phyloP scores from a whole-genome alignment of 2,797 vertebrate genomes.

The Lithobates pipiens region DNA sequence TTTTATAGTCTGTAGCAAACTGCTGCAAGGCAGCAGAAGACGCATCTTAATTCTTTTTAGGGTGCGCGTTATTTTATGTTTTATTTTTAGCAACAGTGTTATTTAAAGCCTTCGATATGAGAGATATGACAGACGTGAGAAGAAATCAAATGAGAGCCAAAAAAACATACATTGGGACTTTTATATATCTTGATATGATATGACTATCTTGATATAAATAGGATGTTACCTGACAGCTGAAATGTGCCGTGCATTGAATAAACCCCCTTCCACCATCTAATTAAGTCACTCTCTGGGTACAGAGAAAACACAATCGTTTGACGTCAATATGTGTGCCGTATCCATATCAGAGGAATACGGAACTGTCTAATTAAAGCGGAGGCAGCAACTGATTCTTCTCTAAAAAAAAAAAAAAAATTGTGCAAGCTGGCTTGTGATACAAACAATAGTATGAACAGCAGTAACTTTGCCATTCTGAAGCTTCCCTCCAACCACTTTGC shows the following conservation, averaged over 20 bases:
- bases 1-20: too few relatives aligned
- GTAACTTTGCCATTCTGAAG: too few relatives aligned
- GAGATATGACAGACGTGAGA: too few relatives aligned
- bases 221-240: conserved; percentile 38
- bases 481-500: too few relatives aligned
- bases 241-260: conserved; percentile 27
- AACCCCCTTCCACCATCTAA: conserved; percentile 24
- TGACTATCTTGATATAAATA: conserved; percentile 11
- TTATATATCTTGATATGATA: neutral
- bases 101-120: too few relatives aligned
- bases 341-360: conserved; percentile 24
- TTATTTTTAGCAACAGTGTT: too few relatives aligned
- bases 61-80: too few relatives aligned
- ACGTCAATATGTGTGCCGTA: conserved; percentile 32
- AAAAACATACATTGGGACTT: too few relatives aligned
- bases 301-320: conserved; percentile 26
- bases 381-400: neutral
- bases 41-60: too few relatives aligned
- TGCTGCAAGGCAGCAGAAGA: too few relatives aligned
- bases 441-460: neutral
- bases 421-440: neutral
- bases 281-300: conserved; percentile 40
- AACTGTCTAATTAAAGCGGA: conserved; percentile 30
- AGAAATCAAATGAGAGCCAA: too few relatives aligned
- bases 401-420: too few relatives aligned